A percentile compares a stretch with the other conserved stretches of the same genome.
Evolutionary conservation across 1,140 invertebrate species (phyloP).

Genomic region (Helicoverpa zea): DNA sequence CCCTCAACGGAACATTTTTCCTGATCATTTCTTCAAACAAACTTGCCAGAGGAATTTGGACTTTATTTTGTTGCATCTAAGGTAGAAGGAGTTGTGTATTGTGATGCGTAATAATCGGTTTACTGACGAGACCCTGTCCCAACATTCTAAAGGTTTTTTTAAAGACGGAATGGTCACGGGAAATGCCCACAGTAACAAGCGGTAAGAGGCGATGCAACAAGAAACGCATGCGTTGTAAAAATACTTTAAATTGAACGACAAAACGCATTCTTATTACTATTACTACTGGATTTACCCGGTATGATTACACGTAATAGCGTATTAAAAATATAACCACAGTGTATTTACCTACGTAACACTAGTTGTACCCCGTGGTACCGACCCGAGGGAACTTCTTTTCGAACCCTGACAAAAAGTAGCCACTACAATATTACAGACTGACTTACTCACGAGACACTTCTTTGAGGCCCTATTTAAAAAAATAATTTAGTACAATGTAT

Average conservation of each 20-base stretch:
- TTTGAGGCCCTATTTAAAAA: too few species aligned
- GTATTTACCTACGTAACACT: not conserved
- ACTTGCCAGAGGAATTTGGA: not conserved
- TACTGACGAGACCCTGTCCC: constrained; percentile 43
- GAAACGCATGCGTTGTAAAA: not conserved
- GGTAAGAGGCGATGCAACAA: constrained; percentile 12
- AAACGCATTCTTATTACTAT: constrained; percentile 1
- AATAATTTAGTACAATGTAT: too few species aligned
- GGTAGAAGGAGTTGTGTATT: constrained; percentile 23
- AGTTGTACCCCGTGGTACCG: too few species aligned
- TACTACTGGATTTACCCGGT: constrained; percentile 10
- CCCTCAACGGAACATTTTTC: constrained; percentile 37
- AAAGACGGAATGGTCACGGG: constrained; percentile 70
- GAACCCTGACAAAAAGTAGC: too few species aligned
- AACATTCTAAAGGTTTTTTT: constrained; percentile 57
- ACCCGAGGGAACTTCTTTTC: too few species aligned
- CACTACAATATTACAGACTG: too few species aligned
- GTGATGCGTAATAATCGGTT: constrained; percentile 42
- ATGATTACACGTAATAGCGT: too few species aligned
- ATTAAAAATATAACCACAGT: not conserved
- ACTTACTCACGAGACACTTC: too few species aligned
- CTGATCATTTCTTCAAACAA: constrained; percentile 3
- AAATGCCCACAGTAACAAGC: constrained; percentile 64
- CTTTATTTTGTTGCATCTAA: not conserved
- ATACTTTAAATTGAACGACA: constrained; percentile 21